Evolutionary conservation across 2,797 vertebrate species (phyloP), one percentile per base, ranked within the genome.

Genomic region (Cirrhinus mrigala): DNA sequence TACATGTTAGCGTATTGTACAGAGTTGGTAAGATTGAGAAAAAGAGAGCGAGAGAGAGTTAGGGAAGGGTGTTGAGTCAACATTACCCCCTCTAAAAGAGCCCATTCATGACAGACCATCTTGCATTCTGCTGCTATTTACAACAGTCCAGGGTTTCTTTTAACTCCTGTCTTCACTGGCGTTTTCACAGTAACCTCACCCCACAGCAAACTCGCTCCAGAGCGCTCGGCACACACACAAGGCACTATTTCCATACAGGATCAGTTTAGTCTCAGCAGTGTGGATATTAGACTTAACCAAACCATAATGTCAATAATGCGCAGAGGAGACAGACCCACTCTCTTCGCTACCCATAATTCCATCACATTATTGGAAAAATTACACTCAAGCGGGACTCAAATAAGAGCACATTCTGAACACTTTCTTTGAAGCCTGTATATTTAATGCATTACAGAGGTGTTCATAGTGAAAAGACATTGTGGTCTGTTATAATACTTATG

Each of bases 111-210:
- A 85, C 82, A 75, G 81, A 85, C 66, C 60, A 78, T 82, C 81
- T 79, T 85, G 81, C 85, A 87, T 90, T 90, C 85, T 88, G 86
- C 80, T 81, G 81, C 74, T 88, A 88, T 90, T 90, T 90, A 85
- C 85, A 83, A 79, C 89, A 84, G 82, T 86, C 54, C 79, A 64
- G 75, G 82, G 40, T 73, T 88, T 83, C 82, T 82, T 37, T 79
- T 71, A 79, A 79, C 44, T 60, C 22, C 66, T 50, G 76, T 74
- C 54, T 44, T 64, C 64, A 76, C 52, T 70, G 83, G 37, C 52
- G 40, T 84, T 84, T 84, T 84, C 75, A 79, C 76, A 84, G 83
- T 84, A 78, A 78, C 82, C 74, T 84, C 82, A 84, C 48, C 74
- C 74, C 50, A 56, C 50, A 40, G 82, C 40, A 84, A 84, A 79